phyloP scores from a whole-genome alignment of 2,888 invertebrate genomes.

The Epinotia nisella region DNA sequence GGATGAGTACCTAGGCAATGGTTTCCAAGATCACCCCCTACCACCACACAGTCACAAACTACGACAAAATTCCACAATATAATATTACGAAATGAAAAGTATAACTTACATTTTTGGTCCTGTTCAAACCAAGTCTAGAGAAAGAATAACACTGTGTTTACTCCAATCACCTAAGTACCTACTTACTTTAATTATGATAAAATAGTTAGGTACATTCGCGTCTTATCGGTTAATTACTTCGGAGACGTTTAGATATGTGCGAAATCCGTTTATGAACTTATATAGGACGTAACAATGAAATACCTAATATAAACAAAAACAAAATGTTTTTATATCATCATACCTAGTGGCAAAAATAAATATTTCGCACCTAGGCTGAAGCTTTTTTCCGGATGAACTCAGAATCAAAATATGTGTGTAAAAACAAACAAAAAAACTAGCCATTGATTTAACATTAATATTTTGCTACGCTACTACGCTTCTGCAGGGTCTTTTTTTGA shows the following conservation, averaged over 20 bases:
- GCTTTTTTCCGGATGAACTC: background rate
- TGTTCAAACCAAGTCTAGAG: slow-evolving; percentile 13
- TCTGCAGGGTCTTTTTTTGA: too few species aligned
- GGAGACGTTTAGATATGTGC: slow-evolving; percentile 20
- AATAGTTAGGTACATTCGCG: slow-evolving; percentile 10
- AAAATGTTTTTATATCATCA: background rate
- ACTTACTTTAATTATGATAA: slow-evolving; percentile 25
- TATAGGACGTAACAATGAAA: background rate
- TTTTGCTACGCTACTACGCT: too few species aligned
- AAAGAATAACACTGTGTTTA: slow-evolving; percentile 26
- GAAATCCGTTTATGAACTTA: slow-evolving; percentile 6
- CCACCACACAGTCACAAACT: too few species aligned
- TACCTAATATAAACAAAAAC: background rate
- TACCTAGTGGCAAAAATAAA: background rate
- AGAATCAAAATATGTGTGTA: background rate
- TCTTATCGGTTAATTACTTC: slow-evolving; percentile 31
- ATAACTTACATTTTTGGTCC: slow-evolving; percentile 38
- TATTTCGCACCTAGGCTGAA: background rate
- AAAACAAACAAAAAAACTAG: background rate
- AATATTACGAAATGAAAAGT: background rate
- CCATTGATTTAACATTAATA: too few species aligned
- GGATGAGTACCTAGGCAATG: too few species aligned
- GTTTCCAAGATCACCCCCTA: too few species aligned
- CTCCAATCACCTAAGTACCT: too few species aligned
- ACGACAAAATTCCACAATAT: background rate